Evolutionary conservation across 2,888 invertebrate genomes (phyloP), one percentile per base, ranked within the genome.

Genomic region (Geotrupes spiniger): DNA sequence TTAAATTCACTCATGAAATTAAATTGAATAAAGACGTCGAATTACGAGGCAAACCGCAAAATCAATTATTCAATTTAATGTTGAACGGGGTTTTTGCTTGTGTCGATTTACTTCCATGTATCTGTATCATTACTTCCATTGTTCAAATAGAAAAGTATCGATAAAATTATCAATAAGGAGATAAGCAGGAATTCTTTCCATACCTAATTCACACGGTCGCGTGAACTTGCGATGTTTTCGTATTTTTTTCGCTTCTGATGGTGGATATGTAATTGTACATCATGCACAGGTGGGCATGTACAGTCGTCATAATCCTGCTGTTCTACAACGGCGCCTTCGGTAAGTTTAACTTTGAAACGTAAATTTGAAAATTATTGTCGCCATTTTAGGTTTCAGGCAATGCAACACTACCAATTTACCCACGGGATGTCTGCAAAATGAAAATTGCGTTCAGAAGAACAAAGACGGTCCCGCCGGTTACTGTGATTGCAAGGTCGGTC

Each of bases 1-100:
- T 62, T 60, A 60, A 67, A 63, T 61, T 61, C 58, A 63, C 60
- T 63, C 60, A 63, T 63, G 48, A 60, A 63, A 60, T 58, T 65
- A 68, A 68, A 70, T 69, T 69, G 68, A 62, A 68, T 70, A 70
- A 70, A 64, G 64, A 63, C 59, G 56, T 54, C 48, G 53, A 55
- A 57, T 61, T 60, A 57, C 59, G 56, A 46, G 46, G 45, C 48
- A 51, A 49, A 33, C 15, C 56, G 59, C 58, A 55, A 54, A 56
- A 53, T 51, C 56, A 60, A 58, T 65, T 63, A 61, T 63, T 55
- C 61, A 64, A 64, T 51, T 42, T 39, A 42, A 33, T 5, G 4
- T 33, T 33, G 12, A 33, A 8, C 11, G 33, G 14, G 14, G 33
- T 33, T 33, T 33, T 2, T 33, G 6, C 8, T 14, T 14, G 33